phyloP scores from a whole-genome alignment of 37 sponge, comb jelly and placozoan species.

The Ianthella basta region DNA sequence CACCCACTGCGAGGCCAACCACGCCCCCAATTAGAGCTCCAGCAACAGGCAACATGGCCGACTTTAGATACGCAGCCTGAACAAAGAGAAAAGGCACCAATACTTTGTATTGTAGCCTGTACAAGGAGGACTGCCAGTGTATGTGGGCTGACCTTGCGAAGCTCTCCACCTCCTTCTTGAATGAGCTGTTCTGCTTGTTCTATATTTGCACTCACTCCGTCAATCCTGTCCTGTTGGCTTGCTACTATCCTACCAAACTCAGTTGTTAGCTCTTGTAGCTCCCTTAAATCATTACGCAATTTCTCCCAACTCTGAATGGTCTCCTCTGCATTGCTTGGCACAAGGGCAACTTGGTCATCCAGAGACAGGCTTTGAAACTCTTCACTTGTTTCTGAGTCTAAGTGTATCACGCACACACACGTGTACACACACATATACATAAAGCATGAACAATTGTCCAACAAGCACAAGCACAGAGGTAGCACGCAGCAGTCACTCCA shows the following conservation, averaged over 20 bases:
- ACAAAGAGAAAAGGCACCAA: neutral
- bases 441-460: neutral
- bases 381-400: slow-evolving; percentile 11
- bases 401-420: neutral
- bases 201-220: slow-evolving; percentile 12
- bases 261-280: neutral
- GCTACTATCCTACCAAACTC: neutral
- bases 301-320: slow-evolving; percentile 60
- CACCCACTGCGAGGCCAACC: slow-evolving; percentile 72
- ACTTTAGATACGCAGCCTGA: slow-evolving; percentile 33
- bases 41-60: slow-evolving; percentile 68
- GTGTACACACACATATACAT: too few relatives aligned
- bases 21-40: slow-evolving; percentile 76
- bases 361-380: slow-evolving; percentile 48
- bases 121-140: too few relatives aligned
- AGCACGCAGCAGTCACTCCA: too few relatives aligned
- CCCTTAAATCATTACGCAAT: slow-evolving; percentile 33
- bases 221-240: neutral
- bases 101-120: too few relatives aligned
- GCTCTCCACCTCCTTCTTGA: slow-evolving; percentile 3
- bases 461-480: too few relatives aligned
- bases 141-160: neutral
- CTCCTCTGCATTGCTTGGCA: slow-evolving; percentile 36
- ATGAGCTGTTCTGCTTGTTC: neutral
- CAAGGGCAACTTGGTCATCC: slow-evolving; percentile 44